phyloP scores from a whole-genome alignment of 2,113 vertebrate genomes.

The Callocephalon fimbriatum region DNA sequence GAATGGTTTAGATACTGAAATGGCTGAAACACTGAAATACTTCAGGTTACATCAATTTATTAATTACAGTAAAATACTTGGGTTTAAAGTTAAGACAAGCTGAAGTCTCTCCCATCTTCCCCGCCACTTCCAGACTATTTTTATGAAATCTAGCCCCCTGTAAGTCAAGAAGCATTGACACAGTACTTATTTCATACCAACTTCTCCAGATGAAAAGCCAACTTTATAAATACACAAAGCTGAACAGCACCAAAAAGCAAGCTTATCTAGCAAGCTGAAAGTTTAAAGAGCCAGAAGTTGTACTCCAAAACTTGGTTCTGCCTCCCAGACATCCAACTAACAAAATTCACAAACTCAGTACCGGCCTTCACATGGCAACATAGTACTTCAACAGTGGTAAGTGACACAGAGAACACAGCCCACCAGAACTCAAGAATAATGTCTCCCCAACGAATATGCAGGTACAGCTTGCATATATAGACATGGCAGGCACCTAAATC shows the following conservation, averaged over 20 bases:
- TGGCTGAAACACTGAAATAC: background rate
- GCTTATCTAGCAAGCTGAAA: background rate
- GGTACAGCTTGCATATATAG: background rate
- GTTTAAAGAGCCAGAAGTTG: background rate
- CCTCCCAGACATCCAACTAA: background rate
- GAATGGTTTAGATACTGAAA: background rate
- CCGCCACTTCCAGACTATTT: background rate
- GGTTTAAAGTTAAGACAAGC: background rate
- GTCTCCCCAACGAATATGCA: background rate
- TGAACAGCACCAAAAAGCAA: background rate
- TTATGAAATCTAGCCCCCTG: background rate
- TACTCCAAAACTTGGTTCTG: background rate
- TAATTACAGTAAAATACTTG: background rate
- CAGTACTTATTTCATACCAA: background rate
- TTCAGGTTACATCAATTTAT: background rate
- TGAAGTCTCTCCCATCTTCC: background rate
- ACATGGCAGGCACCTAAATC: accelerated
- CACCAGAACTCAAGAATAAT: background rate
- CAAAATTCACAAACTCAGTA: background rate
- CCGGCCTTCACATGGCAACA: background rate
- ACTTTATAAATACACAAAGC: background rate
- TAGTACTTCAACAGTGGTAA: background rate
- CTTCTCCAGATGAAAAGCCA: background rate
- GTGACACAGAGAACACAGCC: background rate
- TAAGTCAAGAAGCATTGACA: background rate